Conservation (phyloP, 1,140 invertebrate genomes). For the Anagrus nilaparvatae region DNA sequence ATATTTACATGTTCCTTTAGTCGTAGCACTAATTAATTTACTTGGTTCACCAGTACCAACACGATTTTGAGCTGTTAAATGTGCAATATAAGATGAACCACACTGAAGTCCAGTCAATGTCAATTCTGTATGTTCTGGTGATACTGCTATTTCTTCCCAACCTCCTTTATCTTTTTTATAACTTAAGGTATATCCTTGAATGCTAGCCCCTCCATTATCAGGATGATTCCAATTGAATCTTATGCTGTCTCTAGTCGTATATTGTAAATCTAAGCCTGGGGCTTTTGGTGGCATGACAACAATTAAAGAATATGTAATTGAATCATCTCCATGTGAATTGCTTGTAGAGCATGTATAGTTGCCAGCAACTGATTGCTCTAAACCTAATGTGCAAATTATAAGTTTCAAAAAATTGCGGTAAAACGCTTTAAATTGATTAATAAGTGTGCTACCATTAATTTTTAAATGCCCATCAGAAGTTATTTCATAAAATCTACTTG, state of each 20-base stretch:
- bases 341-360: constrained; percentile 76
- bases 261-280: constrained; percentile 54
- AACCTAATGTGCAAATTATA: constrained; percentile 32
- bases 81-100: constrained; percentile 59
- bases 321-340: constrained; percentile 73
- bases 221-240: constrained; percentile 59
- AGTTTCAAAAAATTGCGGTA: not conserved
- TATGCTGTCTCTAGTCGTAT: constrained; percentile 54
- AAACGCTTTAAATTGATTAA: not conserved
- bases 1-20: constrained; percentile 55
- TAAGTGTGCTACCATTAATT: constrained; percentile 49
- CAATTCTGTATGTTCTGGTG: constrained; percentile 55
- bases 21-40: constrained; percentile 54
- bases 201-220: constrained; percentile 53
- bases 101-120: constrained; percentile 64
- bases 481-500: constrained; percentile 55
- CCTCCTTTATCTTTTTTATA: constrained; percentile 51
- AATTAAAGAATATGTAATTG: constrained; percentile 62
- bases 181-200: constrained; percentile 63
- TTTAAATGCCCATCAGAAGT: constrained; percentile 56
- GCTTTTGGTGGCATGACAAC: constrained; percentile 56
- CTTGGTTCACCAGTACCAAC: constrained; percentile 63
- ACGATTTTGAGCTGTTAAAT: constrained; percentile 60
- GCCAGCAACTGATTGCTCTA: constrained; percentile 55
- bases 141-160: constrained; percentile 53